Evolutionary conservation across 2,888 invertebrate species (phyloP).

Genomic region (Cacoxenus indagator): DNA sequence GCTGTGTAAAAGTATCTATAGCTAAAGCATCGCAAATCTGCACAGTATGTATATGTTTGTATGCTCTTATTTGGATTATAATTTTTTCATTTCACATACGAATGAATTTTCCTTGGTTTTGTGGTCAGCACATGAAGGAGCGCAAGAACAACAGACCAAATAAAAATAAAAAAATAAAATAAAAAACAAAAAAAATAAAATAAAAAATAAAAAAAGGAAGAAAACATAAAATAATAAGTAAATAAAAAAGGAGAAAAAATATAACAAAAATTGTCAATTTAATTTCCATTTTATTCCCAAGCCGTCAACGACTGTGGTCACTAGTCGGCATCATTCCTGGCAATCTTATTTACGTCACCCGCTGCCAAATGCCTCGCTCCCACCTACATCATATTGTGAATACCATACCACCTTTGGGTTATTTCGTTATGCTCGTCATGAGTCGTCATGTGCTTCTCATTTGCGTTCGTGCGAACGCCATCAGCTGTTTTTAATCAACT

Average conservation of each 20-base stretch:
- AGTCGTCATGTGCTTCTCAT: not conserved
- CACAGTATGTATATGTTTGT: constrained; percentile 43
- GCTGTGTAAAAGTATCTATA: not conserved
- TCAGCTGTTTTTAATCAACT: constrained; percentile 2
- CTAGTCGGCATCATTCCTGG: no score
- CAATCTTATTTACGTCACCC: no score
- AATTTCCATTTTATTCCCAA: not conserved
- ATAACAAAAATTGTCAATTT: constrained; percentile 16
- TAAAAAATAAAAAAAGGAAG: not conserved
- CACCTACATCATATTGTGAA: not conserved
- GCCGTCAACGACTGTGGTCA: not conserved
- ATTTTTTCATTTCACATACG: constrained; percentile 67
- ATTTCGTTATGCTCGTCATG: not conserved
- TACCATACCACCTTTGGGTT: not conserved
- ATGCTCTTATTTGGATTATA: constrained; percentile 65
- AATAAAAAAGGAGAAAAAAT: constrained; percentile 14
- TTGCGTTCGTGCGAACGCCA: not conserved
- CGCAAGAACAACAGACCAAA: constrained; percentile 28
- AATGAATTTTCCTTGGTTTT: constrained; percentile 55
- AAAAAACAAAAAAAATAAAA: not conserved
- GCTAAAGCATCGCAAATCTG: not conserved
- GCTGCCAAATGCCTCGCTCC: no score
- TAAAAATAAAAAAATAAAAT: constrained; percentile 37
- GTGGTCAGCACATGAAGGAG: constrained; percentile 25
- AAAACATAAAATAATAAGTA: constrained; percentile 17